phyloP scores from a whole-genome alignment of 2,888 invertebrate genomes.

The Mythimna ferrago region DNA sequence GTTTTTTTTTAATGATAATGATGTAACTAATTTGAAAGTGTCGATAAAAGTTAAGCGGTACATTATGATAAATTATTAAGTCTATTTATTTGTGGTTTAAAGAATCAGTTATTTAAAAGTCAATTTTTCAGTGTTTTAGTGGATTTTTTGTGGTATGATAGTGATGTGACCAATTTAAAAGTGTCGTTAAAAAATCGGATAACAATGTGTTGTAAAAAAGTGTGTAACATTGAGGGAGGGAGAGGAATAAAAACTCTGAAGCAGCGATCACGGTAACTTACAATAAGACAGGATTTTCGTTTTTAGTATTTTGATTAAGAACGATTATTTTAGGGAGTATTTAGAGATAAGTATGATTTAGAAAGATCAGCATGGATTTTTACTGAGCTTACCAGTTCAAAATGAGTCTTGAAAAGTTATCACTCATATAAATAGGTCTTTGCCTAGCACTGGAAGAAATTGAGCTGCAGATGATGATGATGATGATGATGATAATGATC shows the following conservation, averaged over 20 bases:
- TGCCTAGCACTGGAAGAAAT: not conserved
- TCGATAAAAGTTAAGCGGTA: not conserved
- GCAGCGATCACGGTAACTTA: conserved; percentile 45
- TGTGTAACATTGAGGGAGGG: conserved; percentile 34
- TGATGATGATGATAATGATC: not conserved
- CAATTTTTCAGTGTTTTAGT: not conserved
- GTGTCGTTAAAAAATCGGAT: conserved; percentile 19
- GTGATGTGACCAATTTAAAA: conserved; percentile 17
- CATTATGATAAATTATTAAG: conserved; percentile 1
- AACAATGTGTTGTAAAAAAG: conserved; percentile 44
- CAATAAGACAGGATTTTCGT: not conserved
- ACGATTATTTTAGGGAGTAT: too few species aligned
- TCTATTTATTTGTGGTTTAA: too few species aligned
- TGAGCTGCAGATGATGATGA: not conserved
- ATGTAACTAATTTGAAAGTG: conserved; percentile 10
- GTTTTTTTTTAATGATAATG: conserved; percentile 1
- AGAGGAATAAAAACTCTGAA: conserved; percentile 26
- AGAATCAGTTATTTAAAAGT: not conserved
- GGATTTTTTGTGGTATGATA: conserved; percentile 1
- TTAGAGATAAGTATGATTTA: too few species aligned
- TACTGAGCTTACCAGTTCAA: too few species aligned
- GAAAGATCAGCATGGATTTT: too few species aligned
- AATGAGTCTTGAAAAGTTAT: too few species aligned
- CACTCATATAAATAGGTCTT: too few species aligned
- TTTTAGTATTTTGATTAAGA: too few species aligned